Percentiles rank a stretch among this genome's conserved stretches.
These are phyloP conservation scores for Brienomyrus brachyistius DNA, from an alignment of 2,113 vertebrate genomes.

Conservation along the genomic window DNA sequence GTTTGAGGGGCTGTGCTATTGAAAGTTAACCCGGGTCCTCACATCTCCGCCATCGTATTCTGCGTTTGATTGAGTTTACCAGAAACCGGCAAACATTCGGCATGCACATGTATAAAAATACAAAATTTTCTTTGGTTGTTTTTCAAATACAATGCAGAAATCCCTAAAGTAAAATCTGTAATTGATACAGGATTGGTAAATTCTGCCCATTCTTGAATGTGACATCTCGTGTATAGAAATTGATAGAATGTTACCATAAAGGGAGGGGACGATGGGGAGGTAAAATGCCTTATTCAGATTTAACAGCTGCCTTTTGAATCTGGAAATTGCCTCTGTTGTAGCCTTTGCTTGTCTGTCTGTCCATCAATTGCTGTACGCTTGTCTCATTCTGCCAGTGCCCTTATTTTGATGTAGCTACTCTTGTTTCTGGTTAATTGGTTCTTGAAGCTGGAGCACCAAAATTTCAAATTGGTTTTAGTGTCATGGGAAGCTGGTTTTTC, in stretches of 20 bases:
- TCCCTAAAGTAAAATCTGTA: neutral
- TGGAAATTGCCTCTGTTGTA: conserved; percentile 27
- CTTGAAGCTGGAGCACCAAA: neutral
- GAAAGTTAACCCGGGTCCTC: neutral
- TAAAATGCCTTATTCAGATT: conserved; percentile 44
- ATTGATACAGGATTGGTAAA: neutral
- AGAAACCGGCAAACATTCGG: neutral
- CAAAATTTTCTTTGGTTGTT: neutral
- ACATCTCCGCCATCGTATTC: neutral
- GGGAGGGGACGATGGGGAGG: neutral
- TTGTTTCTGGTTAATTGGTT: neutral
- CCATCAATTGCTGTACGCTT: neutral
- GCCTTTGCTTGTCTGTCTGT: conserved; percentile 16
- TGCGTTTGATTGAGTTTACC: neutral
- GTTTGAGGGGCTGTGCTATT: neutral
- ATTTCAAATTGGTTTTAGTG: neutral
- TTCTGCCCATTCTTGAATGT: neutral
- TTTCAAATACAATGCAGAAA: neutral
- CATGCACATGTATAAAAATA: neutral
- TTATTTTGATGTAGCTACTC: neutral
- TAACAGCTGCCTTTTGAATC: conserved; percentile 52
- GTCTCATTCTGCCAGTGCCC: neutral
- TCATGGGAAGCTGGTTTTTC: neutral
- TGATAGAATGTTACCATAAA: neutral
- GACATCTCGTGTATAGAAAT: neutral